These are phyloP conservation scores for Pseudochirops corinnae DNA, from an alignment of 2,797 vertebrate species.

Conservation along the genomic window DNA sequence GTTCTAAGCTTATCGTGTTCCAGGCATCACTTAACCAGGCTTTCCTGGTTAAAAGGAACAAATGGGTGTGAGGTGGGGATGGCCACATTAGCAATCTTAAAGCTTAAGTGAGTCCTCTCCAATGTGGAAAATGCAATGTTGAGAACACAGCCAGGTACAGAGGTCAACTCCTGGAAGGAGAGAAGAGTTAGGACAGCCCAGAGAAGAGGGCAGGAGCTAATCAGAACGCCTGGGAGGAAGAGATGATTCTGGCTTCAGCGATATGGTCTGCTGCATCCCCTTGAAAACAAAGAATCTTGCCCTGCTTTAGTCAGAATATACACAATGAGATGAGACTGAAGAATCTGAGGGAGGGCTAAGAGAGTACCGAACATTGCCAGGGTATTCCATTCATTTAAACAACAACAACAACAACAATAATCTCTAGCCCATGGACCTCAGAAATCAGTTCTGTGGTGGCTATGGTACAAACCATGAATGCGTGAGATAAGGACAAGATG, in stretches of 20 bases:
- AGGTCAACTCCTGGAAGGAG: neutral
- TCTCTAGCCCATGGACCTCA: too few species aligned
- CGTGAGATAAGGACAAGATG: constrained; percentile 77
- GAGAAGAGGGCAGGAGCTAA: neutral
- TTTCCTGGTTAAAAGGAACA: neutral
- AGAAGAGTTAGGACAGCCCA: neutral
- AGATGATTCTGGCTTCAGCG: too few species aligned
- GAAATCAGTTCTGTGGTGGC: constrained; percentile 32
- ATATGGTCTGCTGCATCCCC: too few species aligned
- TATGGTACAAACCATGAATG: constrained; percentile 52
- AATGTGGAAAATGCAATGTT: neutral
- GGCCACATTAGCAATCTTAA: neutral
- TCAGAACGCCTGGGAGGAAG: too few species aligned
- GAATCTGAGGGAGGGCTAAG: constrained; percentile 57
- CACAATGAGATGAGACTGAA: constrained; percentile 45
- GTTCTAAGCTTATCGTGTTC: neutral
- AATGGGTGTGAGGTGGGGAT: neutral
- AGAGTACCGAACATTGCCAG: neutral
- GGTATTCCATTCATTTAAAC: constrained; percentile 58
- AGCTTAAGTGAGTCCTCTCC: neutral
- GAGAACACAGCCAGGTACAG: neutral
- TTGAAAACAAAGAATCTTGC: too few species aligned
- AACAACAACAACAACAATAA: neutral
- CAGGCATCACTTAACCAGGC: neutral
- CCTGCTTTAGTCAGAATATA: too few species aligned